Conservation (phyloP, 2,888 invertebrate genomes). For the Lypha dubia region DNA sequence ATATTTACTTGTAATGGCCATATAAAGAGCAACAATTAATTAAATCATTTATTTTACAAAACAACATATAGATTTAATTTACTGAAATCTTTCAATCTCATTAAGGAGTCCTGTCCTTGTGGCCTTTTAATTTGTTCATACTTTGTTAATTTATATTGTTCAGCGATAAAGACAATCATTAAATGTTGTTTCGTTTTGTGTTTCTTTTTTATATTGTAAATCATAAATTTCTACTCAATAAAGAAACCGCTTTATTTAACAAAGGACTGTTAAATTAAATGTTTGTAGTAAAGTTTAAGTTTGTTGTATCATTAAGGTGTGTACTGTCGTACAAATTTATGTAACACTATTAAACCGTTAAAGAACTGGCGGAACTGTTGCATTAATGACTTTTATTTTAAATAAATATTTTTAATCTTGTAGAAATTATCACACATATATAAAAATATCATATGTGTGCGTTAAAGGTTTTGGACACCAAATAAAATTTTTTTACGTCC, state of each 20-base stretch:
- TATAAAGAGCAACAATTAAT: conserved; percentile 55
- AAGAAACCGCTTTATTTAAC: conserved; percentile 65
- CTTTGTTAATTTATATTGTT: conserved; percentile 51
- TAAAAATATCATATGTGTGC: too few species aligned
- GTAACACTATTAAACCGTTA: conserved; percentile 35
- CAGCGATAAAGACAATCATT: conserved; percentile 39
- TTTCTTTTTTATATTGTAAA: conserved; percentile 28
- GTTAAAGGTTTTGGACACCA: too few species aligned
- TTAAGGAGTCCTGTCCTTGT: conserved; percentile 44
- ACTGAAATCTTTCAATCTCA: conserved; percentile 38
- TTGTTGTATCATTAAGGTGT: conserved; percentile 58
- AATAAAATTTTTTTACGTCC: too few species aligned
- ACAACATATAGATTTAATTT: conserved; percentile 12
- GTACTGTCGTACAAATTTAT: conserved; percentile 43
- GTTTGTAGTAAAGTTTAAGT: conserved; percentile 48
- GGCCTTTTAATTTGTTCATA: conserved; percentile 44
- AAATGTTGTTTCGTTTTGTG: conserved; percentile 28
- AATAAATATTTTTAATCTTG: too few species aligned
- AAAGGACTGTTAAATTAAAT: conserved; percentile 65
- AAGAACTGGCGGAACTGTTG: too few species aligned
- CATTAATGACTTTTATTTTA: neutral
- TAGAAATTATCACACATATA: too few species aligned
- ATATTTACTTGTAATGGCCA: neutral
- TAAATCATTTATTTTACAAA: conserved; percentile 26
- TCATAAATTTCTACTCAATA: conserved; percentile 56